Evolutionary conservation across 2,888 invertebrate genomes (phyloP).

Genomic region (Acanthoscelides obtectus): DNA sequence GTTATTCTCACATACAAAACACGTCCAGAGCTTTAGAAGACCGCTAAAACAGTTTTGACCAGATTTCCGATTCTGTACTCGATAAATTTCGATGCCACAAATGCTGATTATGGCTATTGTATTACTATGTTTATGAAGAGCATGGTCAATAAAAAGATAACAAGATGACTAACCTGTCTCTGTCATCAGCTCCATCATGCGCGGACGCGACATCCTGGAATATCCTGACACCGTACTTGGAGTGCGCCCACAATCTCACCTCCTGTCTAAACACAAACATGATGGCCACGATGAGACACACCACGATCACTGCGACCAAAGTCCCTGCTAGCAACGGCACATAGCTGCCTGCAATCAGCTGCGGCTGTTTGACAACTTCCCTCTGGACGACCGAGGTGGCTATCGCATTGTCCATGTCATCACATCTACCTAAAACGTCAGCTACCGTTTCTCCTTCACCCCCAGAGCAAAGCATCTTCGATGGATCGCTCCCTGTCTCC

Average conservation of each 20-base stretch:
- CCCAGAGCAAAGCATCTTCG: conserved; percentile 65
- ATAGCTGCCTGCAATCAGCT: conserved; percentile 62
- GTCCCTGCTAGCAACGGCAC: conserved; percentile 70
- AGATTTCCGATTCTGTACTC: too few species aligned
- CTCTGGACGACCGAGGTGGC: conserved; percentile 53
- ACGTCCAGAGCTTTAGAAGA: too few species aligned
- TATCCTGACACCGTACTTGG: conserved; percentile 70
- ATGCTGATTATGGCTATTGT: too few species aligned
- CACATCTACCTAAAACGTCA: conserved; percentile 55
- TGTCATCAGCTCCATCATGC: conserved; percentile 48
- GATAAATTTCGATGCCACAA: too few species aligned
- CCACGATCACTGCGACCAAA: conserved; percentile 63
- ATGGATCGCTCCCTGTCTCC: conserved; percentile 62
- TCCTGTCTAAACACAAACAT: conserved; percentile 72
- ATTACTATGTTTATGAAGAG: too few species aligned
- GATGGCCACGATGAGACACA: conserved; percentile 64
- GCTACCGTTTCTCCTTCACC: conserved; percentile 49
- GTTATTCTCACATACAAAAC: too few species aligned
- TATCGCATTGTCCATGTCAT: conserved; percentile 64
- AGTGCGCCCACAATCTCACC: conserved; percentile 74
- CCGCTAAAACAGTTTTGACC: too few species aligned
- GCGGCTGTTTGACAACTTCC: conserved; percentile 57
- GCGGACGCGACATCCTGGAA: conserved; percentile 59
- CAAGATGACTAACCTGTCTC: conserved; percentile 44
- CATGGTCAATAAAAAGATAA: too few species aligned